Evolutionary conservation across 2,888 invertebrate species (phyloP), one percentile per base, ranked within the genome.

Genomic region (Cylloceria caligata): DNA sequence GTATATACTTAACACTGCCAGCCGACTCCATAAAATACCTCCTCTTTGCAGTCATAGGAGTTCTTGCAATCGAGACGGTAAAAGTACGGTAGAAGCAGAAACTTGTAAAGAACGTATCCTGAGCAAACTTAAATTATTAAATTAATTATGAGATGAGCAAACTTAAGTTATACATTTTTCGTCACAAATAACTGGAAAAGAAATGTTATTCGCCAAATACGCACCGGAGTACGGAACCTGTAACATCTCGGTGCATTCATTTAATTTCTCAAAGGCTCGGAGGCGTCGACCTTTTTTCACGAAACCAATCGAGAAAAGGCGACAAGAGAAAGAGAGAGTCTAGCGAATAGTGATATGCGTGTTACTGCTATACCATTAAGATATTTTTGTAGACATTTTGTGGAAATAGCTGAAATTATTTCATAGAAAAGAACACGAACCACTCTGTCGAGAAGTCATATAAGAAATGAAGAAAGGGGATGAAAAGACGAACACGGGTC

Each of bases 341-440:
- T 60, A 7, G 60, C 60, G 36, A 21, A 21, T 19, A 36, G 21
- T 21, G 68, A 52, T 55, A 68, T 21, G 68, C 52, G 21, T 52
- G 68, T 30, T 21, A 27, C 49, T 52, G 49, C 13, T n/a, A n/a
- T 21, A 87, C 85, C 80, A 82, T 77, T 78, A 81, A 73, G 83
- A 83, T 85, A 86, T 87, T 88, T 88, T 88, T 84, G 85, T 65
- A 62, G 83, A 80, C 80, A 73, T 71, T 55, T 42, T 71, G 83
- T 71, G 65, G 67, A 52, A 68, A 16, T 21, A 34, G 36, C 52
- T 21, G 34, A 74, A 88, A 83, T 87, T 87, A 84, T 84, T 80
- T 83, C 87, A 85, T 84, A 85, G 86, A 88, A 88, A 88, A 83
- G 85, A 82, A 80, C 62, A 79, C 71, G 81, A 34, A 24, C 68